A percentile compares a stretch with the other conserved stretches of the same genome.
phyloP scores from a whole-genome alignment of 2,797 vertebrate species.

The Fratercula arctica region DNA sequence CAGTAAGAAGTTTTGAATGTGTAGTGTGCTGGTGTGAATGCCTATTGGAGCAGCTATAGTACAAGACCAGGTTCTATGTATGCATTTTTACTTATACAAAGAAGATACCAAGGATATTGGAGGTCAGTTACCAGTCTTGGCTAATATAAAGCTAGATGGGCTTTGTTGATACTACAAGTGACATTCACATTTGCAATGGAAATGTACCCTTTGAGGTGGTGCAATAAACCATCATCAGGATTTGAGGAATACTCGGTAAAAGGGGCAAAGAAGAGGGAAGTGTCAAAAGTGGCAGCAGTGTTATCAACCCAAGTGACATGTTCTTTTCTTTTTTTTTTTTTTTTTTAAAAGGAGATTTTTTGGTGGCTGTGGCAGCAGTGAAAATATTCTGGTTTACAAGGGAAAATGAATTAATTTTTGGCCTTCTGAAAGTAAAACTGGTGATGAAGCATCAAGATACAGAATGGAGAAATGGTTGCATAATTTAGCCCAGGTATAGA shows the following conservation, averaged over 20 bases:
- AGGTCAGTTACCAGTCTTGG: background rate
- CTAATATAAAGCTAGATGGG: background rate
- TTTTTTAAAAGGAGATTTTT: background rate
- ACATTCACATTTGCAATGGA: background rate
- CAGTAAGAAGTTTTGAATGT: background rate
- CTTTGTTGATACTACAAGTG: background rate
- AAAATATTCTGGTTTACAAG: background rate
- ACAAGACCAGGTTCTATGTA: background rate
- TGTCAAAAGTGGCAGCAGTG: background rate
- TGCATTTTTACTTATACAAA: background rate
- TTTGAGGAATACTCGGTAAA: background rate
- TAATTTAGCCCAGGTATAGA: background rate
- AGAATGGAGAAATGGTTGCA: background rate
- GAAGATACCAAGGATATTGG: background rate
- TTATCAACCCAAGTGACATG: background rate
- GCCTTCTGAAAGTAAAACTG: background rate
- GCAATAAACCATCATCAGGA: background rate
- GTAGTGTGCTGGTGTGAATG: background rate
- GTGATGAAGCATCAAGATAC: background rate
- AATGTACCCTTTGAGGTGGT: background rate
- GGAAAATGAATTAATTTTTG: rapidly evolving
- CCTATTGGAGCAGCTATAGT: rapidly evolving
- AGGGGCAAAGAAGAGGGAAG: background rate
- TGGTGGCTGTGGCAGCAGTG: background rate
- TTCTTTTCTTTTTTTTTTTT: too few species aligned